Evolutionary conservation across 1,140 invertebrate species (phyloP), one percentile per base, ranked within the genome.

Genomic region (Leptopilina boulardi): DNA sequence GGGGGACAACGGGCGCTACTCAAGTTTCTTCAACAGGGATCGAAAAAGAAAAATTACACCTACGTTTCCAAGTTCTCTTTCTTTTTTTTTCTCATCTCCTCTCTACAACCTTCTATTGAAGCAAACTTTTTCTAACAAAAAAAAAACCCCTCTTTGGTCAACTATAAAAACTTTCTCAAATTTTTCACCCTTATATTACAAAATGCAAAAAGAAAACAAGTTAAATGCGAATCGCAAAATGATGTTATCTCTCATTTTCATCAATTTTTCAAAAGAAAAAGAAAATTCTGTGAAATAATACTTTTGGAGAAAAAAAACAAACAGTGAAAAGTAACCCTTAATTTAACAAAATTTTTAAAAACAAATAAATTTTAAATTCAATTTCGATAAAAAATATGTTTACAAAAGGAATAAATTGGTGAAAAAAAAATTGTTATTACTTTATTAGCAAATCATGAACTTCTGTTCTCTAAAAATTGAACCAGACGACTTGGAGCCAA

Each of bases 161-260:
- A 66, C 59, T n/a, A 66, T 66, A 66, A 79, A 86, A 86, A 86
- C 82, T 86, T 86, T 76, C 77, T 78, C 78, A 73, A 82, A 85
- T 86, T 86, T 85, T 85, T 84, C n/a, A n/a, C n/a, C n/a, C 82
- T 44, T 51, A 34, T 13, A 30, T 66, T 66, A 26, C 59, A 9
- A 30, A 11, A 30, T 30, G 59, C 26, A 30, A 30, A 51, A 66
- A 66, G 23, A 11, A 5, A 66, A 30, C 11, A 30, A n/a, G 5
- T 30, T 66, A 13, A 6, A 23, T 10, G 19, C 19, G 41, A 42
- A 51, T n/a, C 15, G 15, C 2, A 18, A 51, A 51, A 51, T n/a
- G 47, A 51, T 51, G 47, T 15, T 47, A 47, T n/a, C 15, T 47
- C 6, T 47, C 15, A 47, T 47, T 47, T 23, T 30, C 3, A 4